Conservation (phyloP, 2,888 invertebrate genomes). For the Euplagia quadripunctaria region DNA sequence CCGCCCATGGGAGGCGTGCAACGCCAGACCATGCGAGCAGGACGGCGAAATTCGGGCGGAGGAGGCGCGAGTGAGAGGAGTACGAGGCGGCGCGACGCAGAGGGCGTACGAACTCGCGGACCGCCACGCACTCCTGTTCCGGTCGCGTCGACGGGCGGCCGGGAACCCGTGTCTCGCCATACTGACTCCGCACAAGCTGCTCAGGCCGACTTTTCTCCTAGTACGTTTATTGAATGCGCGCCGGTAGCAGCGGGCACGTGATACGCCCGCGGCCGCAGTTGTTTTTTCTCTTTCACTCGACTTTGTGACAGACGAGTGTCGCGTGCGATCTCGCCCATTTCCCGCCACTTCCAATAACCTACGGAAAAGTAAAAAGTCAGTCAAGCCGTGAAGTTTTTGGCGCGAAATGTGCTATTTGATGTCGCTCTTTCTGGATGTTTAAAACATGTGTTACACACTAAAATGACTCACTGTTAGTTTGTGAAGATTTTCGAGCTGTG, state of each 20-base stretch:
- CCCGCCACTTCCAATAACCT: conserved; percentile 75
- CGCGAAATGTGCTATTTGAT: conserved; percentile 76
- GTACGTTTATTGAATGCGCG: conserved; percentile 83
- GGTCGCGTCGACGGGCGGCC: conserved; percentile 87
- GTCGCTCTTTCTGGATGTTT: conserved; percentile 53
- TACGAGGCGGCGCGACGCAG: conserved; percentile 88
- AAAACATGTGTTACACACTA: conserved; percentile 67
- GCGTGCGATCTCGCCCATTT: conserved; percentile 80
- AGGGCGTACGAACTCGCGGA: conserved; percentile 84
- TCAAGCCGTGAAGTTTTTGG: conserved; percentile 76
- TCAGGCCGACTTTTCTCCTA: conserved; percentile 78
- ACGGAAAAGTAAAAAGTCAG: conserved; percentile 67
- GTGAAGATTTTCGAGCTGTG: conserved; percentile 76
- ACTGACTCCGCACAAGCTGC: conserved; percentile 78
- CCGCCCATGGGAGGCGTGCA: conserved; percentile 87
- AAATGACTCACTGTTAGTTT: conserved; percentile 70
- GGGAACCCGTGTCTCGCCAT: conserved; percentile 84
- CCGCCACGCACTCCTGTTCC: conserved; percentile 86
- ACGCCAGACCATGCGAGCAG: conserved; percentile 72
- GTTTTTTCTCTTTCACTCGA: conserved; percentile 83
- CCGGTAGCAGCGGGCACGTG: conserved; percentile 83
- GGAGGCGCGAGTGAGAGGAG: conserved; percentile 71
- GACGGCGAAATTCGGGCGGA: conserved; percentile 62
- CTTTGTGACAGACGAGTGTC: conserved; percentile 79
- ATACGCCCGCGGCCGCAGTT: conserved; percentile 81